Conservation (phyloP, 2,888 invertebrate genomes). For the Pinctada fucata region DNA sequence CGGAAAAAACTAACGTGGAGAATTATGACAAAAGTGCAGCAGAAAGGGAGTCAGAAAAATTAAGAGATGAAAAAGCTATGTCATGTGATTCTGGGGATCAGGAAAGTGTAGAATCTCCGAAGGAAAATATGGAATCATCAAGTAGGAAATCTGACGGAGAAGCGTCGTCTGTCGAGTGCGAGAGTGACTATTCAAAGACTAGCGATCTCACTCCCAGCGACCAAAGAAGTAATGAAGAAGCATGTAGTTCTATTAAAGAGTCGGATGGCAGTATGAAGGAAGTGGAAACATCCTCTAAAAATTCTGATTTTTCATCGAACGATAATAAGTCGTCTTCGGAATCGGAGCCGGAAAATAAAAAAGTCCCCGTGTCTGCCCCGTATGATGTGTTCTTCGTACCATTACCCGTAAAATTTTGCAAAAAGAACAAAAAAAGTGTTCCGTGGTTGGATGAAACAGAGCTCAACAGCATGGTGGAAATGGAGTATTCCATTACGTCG, state of each 20-base stretch:
- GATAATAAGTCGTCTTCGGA: conserved; percentile 48
- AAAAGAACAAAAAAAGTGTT: conserved; percentile 76
- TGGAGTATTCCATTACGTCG: conserved; percentile 83
- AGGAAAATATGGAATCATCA: neutral
- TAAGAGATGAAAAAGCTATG: neutral
- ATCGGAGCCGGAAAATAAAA: conserved; percentile 21
- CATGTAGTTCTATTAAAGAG: conserved; percentile 75
- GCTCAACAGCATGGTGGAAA: conserved; percentile 84
- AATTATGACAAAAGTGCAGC: neutral
- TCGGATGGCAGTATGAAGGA: conserved; percentile 67
- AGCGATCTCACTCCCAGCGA: conserved; percentile 74
- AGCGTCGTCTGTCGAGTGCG: conserved; percentile 20
- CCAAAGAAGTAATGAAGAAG: conserved; percentile 66
- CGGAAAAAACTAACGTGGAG: neutral
- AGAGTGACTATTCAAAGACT: conserved; percentile 41
- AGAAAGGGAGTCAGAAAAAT: neutral
- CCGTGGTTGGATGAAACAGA: conserved; percentile 84
- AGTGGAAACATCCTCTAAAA: conserved; percentile 54
- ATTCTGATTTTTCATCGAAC: conserved; percentile 47
- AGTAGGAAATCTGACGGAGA: conserved; percentile 13
- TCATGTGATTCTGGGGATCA: neutral
- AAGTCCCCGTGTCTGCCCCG: conserved; percentile 14
- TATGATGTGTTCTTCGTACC: conserved; percentile 48
- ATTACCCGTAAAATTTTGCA: conserved; percentile 61
- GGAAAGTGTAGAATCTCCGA: neutral